Percentiles rank a stretch among this genome's conserved stretches.
phyloP scores from a whole-genome alignment of 1,140 invertebrate genomes.

The Aphelenchoides besseyi region DNA sequence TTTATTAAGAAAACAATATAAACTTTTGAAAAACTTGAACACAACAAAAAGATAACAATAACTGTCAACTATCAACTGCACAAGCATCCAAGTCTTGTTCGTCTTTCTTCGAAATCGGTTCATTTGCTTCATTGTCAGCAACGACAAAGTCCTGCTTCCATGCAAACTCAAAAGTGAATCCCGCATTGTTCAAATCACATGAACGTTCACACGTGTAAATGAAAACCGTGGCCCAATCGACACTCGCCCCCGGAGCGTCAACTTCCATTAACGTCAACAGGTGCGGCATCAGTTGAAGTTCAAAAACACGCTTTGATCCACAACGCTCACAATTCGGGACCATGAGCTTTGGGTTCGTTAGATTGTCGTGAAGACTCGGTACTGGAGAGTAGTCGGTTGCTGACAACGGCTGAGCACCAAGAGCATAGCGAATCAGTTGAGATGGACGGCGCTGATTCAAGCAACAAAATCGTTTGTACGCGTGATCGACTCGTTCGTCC shows the following conservation, averaged over 20 bases:
- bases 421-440: constrained; percentile 40
- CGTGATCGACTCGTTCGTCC: constrained; percentile 20
- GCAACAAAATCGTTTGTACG: constrained; percentile 12
- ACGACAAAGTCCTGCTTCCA: constrained; percentile 80
- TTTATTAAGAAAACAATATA: too few relatives aligned
- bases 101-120: neutral
- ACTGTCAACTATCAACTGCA: too few relatives aligned
- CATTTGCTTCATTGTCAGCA: neutral
- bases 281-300: constrained; percentile 92
- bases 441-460: neutral
- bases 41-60: too few relatives aligned
- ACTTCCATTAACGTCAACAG: constrained; percentile 73
- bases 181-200: constrained; percentile 69
- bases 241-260: constrained; percentile 70
- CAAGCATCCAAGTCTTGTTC: too few relatives aligned
- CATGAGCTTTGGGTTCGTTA: too few relatives aligned
- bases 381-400: constrained; percentile 67
- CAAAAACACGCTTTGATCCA: constrained; percentile 75
- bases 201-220: constrained; percentile 80
- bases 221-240: constrained; percentile 84
- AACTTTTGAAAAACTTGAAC: too few relatives aligned
- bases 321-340: constrained; percentile 77
- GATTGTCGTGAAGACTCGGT: neutral
- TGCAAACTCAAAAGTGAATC: constrained; percentile 75
- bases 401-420: constrained; percentile 75